Evolutionary conservation across 1,140 invertebrate genomes (phyloP).

Genomic region (Pectinophora gossypiella): DNA sequence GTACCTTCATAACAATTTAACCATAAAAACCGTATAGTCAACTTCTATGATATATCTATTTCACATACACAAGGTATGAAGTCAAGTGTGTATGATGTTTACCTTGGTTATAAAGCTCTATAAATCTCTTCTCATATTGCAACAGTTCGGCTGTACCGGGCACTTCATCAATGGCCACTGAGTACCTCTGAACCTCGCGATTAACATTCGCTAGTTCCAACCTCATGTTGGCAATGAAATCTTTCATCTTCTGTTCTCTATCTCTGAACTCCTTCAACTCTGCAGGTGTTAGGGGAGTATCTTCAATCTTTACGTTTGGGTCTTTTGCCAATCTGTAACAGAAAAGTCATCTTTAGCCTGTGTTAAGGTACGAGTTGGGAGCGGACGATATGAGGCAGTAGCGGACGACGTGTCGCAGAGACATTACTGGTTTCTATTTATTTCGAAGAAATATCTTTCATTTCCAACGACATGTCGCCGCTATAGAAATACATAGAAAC

Average conservation of each 20-base stretch:
- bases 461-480: no score
- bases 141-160: conserved; percentile 93
- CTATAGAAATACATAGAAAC: no score
- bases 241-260: conserved; percentile 76
- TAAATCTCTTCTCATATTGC: conserved; percentile 96
- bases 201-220: conserved; percentile 87
- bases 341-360: no score
- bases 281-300: conserved; percentile 47
- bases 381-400: no score
- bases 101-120: conserved; percentile 98
- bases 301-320: conserved; percentile 40
- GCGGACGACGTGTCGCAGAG: no score
- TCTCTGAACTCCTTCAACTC: conserved; percentile 76
- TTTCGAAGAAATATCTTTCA: no score
- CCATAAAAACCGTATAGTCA: no score
- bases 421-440: no score
- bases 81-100: conserved; percentile 6
- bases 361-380: no score
- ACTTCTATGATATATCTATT: no score
- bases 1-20: no score
- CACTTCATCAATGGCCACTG: conserved; percentile 92
- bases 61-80: no score
- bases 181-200: conserved; percentile 85
- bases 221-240: conserved; percentile 60
- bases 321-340: conserved; percentile 41